Conservation (phyloP, 2,797 vertebrate genomes). For the Otus scops region DNA sequence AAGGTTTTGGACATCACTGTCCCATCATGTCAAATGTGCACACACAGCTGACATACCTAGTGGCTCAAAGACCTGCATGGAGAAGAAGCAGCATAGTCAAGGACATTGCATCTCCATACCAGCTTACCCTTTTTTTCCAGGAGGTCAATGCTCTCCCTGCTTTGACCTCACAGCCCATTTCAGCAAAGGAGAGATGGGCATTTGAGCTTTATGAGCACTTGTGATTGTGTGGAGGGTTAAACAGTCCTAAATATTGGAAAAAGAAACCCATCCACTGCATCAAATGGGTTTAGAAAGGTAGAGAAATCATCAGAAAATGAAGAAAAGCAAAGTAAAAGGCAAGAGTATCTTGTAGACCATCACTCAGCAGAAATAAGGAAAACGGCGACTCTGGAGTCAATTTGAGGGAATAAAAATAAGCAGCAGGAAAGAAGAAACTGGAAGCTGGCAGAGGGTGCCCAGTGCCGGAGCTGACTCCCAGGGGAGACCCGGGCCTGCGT, state of each 20-base stretch:
- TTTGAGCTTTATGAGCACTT: background rate
- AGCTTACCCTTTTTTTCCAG: background rate
- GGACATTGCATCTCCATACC: background rate
- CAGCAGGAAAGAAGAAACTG: background rate
- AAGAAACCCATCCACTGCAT: background rate
- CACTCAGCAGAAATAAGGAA: background rate
- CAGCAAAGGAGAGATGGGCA: background rate
- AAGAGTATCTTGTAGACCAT: background rate
- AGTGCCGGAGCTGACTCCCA: background rate
- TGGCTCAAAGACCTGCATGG: background rate
- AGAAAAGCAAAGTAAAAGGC: background rate
- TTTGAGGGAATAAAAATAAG: background rate
- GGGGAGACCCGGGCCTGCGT: background rate
- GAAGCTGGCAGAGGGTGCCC: background rate
- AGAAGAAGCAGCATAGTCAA: background rate
- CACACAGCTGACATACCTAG: background rate
- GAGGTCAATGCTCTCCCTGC: background rate
- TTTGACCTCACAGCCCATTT: background rate
- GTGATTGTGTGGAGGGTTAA: background rate
- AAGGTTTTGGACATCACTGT: background rate
- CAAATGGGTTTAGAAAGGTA: background rate
- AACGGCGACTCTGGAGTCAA: background rate
- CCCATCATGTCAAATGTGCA: fast-evolving
- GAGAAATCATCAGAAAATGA: background rate
- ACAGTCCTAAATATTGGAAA: background rate